Conservation (phyloP, 2,797 vertebrate genomes). For the Parauchenoglanis ngamensis region DNA sequence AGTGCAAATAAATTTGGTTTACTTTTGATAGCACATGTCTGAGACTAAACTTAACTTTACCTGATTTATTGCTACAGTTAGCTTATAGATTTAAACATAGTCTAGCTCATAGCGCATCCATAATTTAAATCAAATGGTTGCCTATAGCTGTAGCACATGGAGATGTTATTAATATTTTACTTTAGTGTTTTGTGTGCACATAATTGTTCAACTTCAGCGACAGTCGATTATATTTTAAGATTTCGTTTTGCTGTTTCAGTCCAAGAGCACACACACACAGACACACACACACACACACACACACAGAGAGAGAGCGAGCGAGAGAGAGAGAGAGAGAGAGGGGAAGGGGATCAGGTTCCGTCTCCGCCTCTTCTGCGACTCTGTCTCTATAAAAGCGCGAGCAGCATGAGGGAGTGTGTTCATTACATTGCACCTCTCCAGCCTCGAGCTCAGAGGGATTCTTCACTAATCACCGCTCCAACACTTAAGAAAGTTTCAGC, state of each 20-base stretch:
- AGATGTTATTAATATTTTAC: neutral
- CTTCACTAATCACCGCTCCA: neutral
- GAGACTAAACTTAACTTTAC: neutral
- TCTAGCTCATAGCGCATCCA: neutral
- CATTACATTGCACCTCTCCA: conserved; percentile 15
- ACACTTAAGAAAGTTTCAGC: neutral
- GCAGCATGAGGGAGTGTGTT: neutral
- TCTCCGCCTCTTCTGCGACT: conserved; percentile 64
- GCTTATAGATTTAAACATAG: neutral
- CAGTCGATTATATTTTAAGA: neutral
- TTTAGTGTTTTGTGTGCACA: too few relatives aligned
- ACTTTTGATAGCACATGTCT: neutral
- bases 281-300: neutral
- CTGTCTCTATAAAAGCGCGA: conserved; percentile 32
- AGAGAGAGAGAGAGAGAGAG: conserved; percentile 43
- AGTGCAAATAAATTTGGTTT: neutral
- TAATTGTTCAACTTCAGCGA: neutral
- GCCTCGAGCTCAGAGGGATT: neutral
- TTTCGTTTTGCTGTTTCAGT: neutral
- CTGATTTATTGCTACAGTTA: neutral
- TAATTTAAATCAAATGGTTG: too few relatives aligned
- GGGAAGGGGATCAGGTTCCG: conserved; percentile 60
- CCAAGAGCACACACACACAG: neutral
- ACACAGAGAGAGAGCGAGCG: neutral
- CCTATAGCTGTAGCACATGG: neutral